These are phyloP conservation scores for Eudyptes chrysolophus DNA, from an alignment of 2,113 vertebrate species.

Conservation along the genomic window DNA sequence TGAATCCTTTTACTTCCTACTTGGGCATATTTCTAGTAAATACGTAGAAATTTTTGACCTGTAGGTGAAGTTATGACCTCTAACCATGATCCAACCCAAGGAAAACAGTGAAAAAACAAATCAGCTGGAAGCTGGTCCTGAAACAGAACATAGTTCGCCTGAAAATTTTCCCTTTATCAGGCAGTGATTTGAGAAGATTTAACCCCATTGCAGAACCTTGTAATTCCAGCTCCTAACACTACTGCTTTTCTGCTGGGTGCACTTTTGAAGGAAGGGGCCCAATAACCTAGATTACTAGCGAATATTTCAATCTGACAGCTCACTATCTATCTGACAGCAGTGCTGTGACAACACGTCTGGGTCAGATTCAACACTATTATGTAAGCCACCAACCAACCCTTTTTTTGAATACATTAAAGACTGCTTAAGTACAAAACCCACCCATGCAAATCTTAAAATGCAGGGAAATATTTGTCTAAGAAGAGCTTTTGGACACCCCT, in stretches of 20 bases:
- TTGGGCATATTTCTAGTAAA: not conserved
- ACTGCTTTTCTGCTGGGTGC: not conserved
- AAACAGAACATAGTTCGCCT: not conserved
- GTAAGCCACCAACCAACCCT: slow-evolving; percentile 67
- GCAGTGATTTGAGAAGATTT: not conserved
- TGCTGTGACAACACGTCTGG: slow-evolving; percentile 66
- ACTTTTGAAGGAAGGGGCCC: slow-evolving; percentile 31
- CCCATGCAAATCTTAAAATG: slow-evolving; percentile 66
- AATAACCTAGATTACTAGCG: slow-evolving; percentile 60
- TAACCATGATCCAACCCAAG: not conserved
- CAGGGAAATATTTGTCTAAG: slow-evolving; percentile 62
- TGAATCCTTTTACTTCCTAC: not conserved
- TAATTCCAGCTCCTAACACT: not conserved
- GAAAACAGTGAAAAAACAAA: not conserved
- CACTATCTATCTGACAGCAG: slow-evolving; percentile 61
- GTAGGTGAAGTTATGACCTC: not conserved
- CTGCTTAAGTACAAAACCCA: slow-evolving; percentile 67
- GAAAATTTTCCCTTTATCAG: not conserved
- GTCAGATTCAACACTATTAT: slow-evolving; percentile 64
- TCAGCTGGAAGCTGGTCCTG: not conserved
- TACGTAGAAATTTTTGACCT: not conserved
- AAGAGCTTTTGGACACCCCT: slow-evolving; percentile 62
- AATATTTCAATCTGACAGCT: slow-evolving; percentile 65
- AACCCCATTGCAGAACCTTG: not conserved
- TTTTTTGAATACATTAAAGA: slow-evolving; percentile 66